Conservation (phyloP, 2,113 vertebrate species). For the Asarcornis scutulata region DNA sequence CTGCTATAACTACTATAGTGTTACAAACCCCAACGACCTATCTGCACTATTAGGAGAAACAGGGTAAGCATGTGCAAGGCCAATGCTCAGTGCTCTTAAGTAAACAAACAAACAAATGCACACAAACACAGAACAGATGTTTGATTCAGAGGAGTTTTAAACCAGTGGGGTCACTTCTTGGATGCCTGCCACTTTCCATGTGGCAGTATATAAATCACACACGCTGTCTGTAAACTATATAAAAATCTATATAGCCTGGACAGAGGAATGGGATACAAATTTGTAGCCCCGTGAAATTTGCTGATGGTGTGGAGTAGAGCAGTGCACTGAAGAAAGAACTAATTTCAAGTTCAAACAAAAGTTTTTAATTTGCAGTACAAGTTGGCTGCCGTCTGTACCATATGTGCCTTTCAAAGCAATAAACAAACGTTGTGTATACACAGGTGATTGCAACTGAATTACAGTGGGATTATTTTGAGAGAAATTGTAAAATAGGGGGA, state of each 20-base stretch:
- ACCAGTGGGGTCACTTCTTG: constrained; percentile 52
- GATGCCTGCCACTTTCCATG: constrained; percentile 48
- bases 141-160: constrained; percentile 58
- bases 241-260: constrained; percentile 55
- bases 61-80: constrained; percentile 7
- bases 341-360: constrained; percentile 51
- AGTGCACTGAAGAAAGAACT: constrained; percentile 8
- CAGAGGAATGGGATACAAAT: constrained; percentile 54
- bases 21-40: neutral
- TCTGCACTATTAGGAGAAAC: constrained; percentile 3
- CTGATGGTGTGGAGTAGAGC: constrained; percentile 21
- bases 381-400: constrained; percentile 1
- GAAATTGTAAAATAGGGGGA: constrained; percentile 24
- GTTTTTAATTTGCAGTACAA: constrained; percentile 25
- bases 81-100: constrained; percentile 43
- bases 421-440: constrained; percentile 11
- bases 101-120: constrained; percentile 68
- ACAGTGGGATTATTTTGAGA: constrained; percentile 53
- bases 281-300: constrained; percentile 40
- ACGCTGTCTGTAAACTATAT: constrained; percentile 43
- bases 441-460: constrained; percentile 25
- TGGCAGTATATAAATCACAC: constrained; percentile 35
- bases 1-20: neutral
- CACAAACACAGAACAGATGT: constrained; percentile 68
- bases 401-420: constrained; percentile 36